These are phyloP conservation scores for Galeopterus variegatus DNA, from an alignment of 2,113 vertebrate species.

Conservation along the genomic window DNA sequence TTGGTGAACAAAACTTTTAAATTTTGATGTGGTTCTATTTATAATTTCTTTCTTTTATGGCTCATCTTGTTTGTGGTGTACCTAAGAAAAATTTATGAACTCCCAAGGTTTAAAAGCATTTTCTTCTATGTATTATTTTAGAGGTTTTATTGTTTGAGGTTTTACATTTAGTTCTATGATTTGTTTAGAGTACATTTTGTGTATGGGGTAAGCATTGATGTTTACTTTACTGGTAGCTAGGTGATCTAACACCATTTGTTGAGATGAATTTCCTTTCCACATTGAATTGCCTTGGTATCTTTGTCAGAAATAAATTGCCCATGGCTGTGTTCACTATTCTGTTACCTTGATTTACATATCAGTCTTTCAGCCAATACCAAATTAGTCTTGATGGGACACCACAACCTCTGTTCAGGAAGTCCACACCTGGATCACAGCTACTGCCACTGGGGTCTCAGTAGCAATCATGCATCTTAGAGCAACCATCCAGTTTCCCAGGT, in stretches of 20 bases:
- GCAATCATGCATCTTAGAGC: background rate
- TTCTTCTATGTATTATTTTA: background rate
- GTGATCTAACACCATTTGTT: background rate
- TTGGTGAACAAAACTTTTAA: background rate
- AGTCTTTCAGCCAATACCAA: background rate
- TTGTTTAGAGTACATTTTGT: background rate
- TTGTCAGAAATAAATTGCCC: background rate
- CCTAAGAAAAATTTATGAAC: background rate
- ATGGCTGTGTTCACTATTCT: background rate
- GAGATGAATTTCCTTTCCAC: background rate
- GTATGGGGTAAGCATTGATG: background rate
- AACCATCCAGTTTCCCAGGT: background rate
- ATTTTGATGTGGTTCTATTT: background rate
- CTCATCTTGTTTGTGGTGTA: background rate
- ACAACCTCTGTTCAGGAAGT: background rate
- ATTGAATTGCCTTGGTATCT: background rate
- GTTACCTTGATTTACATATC: background rate
- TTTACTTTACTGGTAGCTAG: background rate
- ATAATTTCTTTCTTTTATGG: conserved; percentile 5
- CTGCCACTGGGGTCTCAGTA: background rate
- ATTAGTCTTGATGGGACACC: background rate
- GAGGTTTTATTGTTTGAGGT: background rate
- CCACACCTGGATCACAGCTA: background rate
- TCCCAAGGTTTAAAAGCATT: background rate
- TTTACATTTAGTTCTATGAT: conserved; percentile 10